phyloP scores from a whole-genome alignment of 1,140 invertebrate species.

The Bacillus rossius region DNA sequence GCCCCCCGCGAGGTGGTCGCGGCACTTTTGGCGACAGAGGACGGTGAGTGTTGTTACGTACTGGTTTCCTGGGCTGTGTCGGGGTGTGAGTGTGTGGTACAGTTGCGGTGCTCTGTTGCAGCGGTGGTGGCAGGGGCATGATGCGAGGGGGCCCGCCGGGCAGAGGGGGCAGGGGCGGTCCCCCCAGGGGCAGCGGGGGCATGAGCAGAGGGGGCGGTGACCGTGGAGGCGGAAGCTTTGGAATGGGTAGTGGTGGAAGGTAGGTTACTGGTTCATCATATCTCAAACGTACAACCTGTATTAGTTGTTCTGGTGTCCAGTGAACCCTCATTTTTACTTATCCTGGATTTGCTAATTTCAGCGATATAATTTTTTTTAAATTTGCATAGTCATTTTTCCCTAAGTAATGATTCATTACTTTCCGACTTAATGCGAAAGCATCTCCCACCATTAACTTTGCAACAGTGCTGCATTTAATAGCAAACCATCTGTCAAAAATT shows the following conservation, averaged over 20 bases:
- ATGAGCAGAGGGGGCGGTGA: slow-evolving; percentile 6
- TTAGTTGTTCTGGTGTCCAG: not conserved
- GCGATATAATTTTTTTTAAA: not conserved
- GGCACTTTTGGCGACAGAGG: no score
- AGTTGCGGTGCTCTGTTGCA: slow-evolving; percentile 1
- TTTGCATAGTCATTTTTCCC: no score
- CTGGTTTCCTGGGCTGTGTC: no score
- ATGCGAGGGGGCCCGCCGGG: slow-evolving; percentile 9
- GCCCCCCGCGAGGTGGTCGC: no score
- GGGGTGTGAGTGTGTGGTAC: no score
- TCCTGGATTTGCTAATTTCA: not conserved
- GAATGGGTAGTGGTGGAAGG: slow-evolving; percentile 1
- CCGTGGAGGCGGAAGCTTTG: slow-evolving; percentile 6
- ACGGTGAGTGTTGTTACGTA: no score
- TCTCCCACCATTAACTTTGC: no score
- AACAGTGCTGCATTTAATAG: no score
- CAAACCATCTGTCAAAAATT: no score
- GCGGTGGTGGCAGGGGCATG: slow-evolving; percentile 4
- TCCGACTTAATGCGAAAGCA: no score
- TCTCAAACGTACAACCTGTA: not conserved
- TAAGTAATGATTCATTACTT: no score
- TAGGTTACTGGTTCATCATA: not conserved
- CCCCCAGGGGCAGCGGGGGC: slow-evolving; percentile 2
- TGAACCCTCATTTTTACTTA: not conserved
- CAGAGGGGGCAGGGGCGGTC: slow-evolving; percentile 7